Base-by-base conservation (phyloP, 2,888 invertebrate genomes). In the Nemurella pictetii region DNA sequence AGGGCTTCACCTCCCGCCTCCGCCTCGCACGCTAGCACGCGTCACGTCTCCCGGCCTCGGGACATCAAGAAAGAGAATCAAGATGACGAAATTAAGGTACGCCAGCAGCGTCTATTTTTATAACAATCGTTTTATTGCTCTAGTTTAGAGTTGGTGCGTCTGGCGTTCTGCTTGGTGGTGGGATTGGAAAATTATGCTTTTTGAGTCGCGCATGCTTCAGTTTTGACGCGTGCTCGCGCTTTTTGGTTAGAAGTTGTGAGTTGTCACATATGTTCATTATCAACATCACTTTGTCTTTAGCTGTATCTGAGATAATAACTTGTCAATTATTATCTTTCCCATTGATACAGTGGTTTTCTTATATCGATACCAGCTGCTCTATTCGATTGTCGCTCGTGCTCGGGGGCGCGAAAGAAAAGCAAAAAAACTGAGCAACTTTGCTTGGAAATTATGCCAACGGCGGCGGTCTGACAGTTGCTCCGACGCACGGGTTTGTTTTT, bases 81-180 rank as follows among this genome's bases (percentile, higher is more conserved):
- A 86, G 94, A 94, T 90, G 95, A 95, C 91, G 95, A 95, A 91
- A 95, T 95, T 90, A 95, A 95, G 93, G 95, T 95, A 91, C 55
- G 15, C 55, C 1, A 4, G 4, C 35, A 12, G 12, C 55, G 55
- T 12, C 55, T 55, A 55, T 55, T 55, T 55, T 55, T 55, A 20
- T 55, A 55, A 55, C 55, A 55, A 55, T 55, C 55, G 55, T 12
- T 55, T 55, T 55, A 55, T 55, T 55, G 55, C 55, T 55, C 55
- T 2, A 20, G 55, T 55, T 20, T 3, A 55, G 55, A 55, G 55
- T 20, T 55, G n/a, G n/a, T 55, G 55, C 15, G 20, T 55, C 55
- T 55, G 55, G 55, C 55, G 55, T 55, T 55, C n/a, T 55, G 55
- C 15, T 55, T 55, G 55, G 55, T 55, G 55, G 20, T 55, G 55